Percentiles rank a stretch among this genome's conserved stretches.
phyloP scores from a whole-genome alignment of 2,888 invertebrate species.

The Leucozona laternaria region DNA sequence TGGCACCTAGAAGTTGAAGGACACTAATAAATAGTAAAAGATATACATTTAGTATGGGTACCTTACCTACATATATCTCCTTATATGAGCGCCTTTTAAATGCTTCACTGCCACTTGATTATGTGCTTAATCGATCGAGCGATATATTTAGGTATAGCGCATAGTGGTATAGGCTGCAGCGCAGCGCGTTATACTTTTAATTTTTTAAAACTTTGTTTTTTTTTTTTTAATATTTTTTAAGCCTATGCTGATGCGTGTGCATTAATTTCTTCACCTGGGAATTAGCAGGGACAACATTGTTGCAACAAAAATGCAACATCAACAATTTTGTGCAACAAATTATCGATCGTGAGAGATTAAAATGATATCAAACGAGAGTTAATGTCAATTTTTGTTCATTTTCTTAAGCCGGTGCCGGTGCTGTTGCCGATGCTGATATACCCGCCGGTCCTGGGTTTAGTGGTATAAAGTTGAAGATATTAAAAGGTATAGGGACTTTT shows the following conservation, averaged over 20 bases:
- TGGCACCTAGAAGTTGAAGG: conserved; percentile 41
- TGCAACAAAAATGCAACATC: conserved; percentile 54
- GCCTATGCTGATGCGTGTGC: conserved; percentile 28
- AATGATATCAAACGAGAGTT: conserved; percentile 68
- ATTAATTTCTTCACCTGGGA: conserved; percentile 69
- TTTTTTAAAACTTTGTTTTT: neutral
- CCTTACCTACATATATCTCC: neutral
- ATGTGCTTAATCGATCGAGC: conserved; percentile 46
- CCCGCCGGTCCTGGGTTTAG: neutral
- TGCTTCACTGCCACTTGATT: conserved; percentile 52
- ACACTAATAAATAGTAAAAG: conserved; percentile 29
- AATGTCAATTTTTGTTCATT: conserved; percentile 66
- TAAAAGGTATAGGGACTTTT: neutral
- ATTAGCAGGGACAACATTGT: conserved; percentile 61
- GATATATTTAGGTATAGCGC: too few species aligned
- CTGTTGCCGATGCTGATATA: neutral
- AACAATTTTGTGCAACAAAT: conserved; percentile 76
- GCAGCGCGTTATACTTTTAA: neutral
- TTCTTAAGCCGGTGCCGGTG: conserved; percentile 42
- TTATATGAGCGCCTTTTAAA: conserved; percentile 19
- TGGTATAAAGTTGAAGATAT: neutral
- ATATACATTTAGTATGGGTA: neutral
- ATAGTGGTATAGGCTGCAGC: too few species aligned
- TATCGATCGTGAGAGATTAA: conserved; percentile 75
- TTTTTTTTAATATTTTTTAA: conserved; percentile 25